phyloP scores from a whole-genome alignment of 2,113 vertebrate species.

The Gadus chalcogrammus region DNA sequence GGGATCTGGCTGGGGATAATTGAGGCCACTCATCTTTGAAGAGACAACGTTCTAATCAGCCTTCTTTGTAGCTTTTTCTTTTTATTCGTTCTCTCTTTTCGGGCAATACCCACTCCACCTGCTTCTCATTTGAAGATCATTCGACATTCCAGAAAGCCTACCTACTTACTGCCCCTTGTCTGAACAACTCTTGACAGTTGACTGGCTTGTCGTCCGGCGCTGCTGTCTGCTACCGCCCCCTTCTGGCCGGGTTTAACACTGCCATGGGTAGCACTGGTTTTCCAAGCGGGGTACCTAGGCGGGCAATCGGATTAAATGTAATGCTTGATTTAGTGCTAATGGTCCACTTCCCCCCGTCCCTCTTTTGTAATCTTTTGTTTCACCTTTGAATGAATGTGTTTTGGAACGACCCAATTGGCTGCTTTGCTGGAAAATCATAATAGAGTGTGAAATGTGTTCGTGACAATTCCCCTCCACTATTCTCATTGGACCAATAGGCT shows the following conservation, averaged over 20 bases:
- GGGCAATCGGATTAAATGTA: conserved; percentile 34
- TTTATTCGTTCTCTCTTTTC: conserved; percentile 20
- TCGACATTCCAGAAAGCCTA: conserved; percentile 31
- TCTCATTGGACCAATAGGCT: too few species aligned
- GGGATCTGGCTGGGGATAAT: conserved; percentile 57
- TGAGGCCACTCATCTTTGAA: conserved; percentile 55
- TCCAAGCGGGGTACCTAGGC: not conserved
- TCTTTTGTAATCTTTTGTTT: not conserved
- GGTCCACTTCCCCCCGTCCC: not conserved
- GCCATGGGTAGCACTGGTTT: conserved; percentile 2
- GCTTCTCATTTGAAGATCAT: conserved; percentile 3
- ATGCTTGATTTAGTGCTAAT: conserved; percentile 30
- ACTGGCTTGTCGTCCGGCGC: not conserved
- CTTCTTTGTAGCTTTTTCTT: conserved; percentile 44
- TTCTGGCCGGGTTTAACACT: conserved; percentile 21
- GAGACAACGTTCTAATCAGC: conserved; percentile 49
- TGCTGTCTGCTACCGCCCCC: conserved; percentile 56
- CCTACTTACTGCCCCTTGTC: conserved; percentile 27
- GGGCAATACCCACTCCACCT: conserved; percentile 52
- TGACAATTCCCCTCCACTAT: too few species aligned
- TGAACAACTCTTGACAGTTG: conserved; percentile 19
- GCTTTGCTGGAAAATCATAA: too few species aligned
- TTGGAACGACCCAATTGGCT: not conserved
- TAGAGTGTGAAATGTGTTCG: too few species aligned
- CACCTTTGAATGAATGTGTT: not conserved